Conservation (phyloP, 2,888 invertebrate species). For the Arge pagana region DNA sequence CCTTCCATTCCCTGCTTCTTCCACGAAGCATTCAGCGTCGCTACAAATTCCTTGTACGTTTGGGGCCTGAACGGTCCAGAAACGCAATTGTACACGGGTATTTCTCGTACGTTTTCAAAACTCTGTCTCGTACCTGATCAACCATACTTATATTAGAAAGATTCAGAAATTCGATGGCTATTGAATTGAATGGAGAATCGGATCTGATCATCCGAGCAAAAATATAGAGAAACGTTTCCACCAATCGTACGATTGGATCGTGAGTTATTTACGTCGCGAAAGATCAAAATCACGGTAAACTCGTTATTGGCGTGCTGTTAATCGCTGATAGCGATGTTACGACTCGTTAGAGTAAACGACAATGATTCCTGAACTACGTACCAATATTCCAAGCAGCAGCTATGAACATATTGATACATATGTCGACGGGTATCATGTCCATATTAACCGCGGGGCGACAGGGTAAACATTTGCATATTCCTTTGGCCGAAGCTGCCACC, state of each 20-base stretch:
- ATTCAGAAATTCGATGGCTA: too few species aligned
- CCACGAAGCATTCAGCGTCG: not conserved
- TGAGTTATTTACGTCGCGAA: too few species aligned
- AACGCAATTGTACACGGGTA: slow-evolving; percentile 84
- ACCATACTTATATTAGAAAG: slow-evolving; percentile 57
- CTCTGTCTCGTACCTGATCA: slow-evolving; percentile 2
- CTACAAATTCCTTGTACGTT: slow-evolving; percentile 31
- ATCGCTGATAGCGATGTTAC: too few species aligned
- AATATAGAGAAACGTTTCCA: too few species aligned
- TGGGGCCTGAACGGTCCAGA: slow-evolving; percentile 84
- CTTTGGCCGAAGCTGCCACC: slow-evolving; percentile 74
- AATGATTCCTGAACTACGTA: slow-evolving; percentile 19
- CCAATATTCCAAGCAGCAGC: slow-evolving; percentile 77
- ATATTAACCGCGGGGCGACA: slow-evolving; percentile 74
- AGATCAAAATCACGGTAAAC: too few species aligned
- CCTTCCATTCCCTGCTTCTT: too few species aligned
- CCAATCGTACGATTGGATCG: too few species aligned
- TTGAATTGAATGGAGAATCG: too few species aligned
- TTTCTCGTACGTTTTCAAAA: slow-evolving; percentile 33
- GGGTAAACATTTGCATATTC: slow-evolving; percentile 77
- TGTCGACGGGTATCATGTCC: slow-evolving; percentile 87
- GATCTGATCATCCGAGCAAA: too few species aligned
- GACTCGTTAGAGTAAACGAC: too few species aligned
- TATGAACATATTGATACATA: slow-evolving; percentile 83
- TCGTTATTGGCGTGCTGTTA: too few species aligned